Conservation (phyloP, 2,888 invertebrate species). For the Plemyria rubiginata region DNA sequence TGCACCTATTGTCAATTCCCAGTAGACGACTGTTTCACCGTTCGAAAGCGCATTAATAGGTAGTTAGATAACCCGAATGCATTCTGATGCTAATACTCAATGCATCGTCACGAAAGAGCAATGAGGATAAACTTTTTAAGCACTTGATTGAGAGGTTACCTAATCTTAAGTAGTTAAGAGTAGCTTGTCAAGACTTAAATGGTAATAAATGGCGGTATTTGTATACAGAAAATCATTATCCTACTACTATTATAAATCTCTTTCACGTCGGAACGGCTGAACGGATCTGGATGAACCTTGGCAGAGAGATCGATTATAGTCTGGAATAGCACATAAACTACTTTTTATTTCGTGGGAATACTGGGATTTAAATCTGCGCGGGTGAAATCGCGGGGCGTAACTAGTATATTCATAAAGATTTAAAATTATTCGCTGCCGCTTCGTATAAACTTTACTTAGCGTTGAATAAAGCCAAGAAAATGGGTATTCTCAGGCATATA, state of each 20-base stretch:
- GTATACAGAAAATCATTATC: no score
- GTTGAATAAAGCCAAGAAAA: constrained; percentile 20
- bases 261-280: no score
- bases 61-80: constrained; percentile 34
- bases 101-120: constrained; percentile 16
- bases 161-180: neutral
- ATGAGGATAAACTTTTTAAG: constrained; percentile 8
- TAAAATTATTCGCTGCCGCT: neutral
- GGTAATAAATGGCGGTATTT: no score
- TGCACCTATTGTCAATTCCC: constrained; percentile 61
- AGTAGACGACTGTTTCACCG: constrained; percentile 61
- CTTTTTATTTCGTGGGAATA: no score
- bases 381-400: no score
- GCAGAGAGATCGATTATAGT: no score
- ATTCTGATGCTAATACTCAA: constrained; percentile 39
- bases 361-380: no score
- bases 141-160: neutral
- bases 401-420: neutral
- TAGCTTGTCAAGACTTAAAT: no score
- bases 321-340: no score
- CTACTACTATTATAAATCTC: no score
- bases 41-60: constrained; percentile 58
- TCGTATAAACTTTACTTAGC: constrained; percentile 13
- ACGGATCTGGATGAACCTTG: no score
- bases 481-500: constrained; percentile 25